Evolutionary conservation across 1,140 invertebrate species (phyloP), one percentile per base, ranked within the genome.

Genomic region (Microvelia longipes): DNA sequence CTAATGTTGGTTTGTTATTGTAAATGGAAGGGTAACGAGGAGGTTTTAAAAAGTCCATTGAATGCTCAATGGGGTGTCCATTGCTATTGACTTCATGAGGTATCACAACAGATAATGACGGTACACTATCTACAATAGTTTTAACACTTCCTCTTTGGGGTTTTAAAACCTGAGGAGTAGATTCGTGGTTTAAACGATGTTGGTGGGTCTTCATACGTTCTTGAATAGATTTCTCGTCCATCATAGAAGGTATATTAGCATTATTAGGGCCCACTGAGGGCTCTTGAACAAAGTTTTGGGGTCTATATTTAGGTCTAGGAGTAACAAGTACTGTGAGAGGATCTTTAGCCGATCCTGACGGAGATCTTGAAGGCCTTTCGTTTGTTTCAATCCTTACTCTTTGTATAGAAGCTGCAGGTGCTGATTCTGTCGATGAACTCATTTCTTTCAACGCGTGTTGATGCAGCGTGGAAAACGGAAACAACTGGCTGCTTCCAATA

Each of bases 11-110:
- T 24, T 68, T 29, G 25, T n/a, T 66, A n/a, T 71, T 63, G 69
- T 72, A 73, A 25, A 72, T 66, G 11, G 71, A 72, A 2, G 73
- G 71, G 15, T 67, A 70, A 27, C 67, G 72, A 11, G 73, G 73
- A 15, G 74, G 74, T 26, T 30, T 66, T 11, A 74, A 64, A 29
- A 70, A 74, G 62, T 73, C 74, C n/a, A n/a, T n/a, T n/a, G n/a
- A n/a, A n/a, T n/a, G n/a, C n/a, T n/a, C n/a, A n/a, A n/a, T n/a
- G 2, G 64, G 15, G 14, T 35, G 64, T 28, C 30, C 29, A 0
- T 60, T 50, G 19, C 26, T 67, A 11, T 1, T 63, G 67, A 15
- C 2, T 15, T 68, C 61, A 5, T 68, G 29, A 15, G 68, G 65
- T 25, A 72, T 60, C 2, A 69, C 63, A n/a, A 74, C 62, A 0